Conservation (phyloP, 2,888 invertebrate species). For the Salpingus planirostris region DNA sequence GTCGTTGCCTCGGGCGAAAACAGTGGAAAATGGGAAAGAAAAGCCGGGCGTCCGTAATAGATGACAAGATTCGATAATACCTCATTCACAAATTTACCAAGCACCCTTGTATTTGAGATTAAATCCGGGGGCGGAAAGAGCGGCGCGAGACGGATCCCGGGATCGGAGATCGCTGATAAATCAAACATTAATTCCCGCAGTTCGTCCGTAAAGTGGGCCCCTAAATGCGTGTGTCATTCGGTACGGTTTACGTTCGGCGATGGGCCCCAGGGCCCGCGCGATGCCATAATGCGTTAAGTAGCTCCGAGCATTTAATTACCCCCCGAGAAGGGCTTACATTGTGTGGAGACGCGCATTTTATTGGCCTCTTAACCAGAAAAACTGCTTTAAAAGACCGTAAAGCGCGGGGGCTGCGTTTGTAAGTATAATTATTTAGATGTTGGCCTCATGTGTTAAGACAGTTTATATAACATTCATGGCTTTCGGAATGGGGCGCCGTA, state of each 20-base stretch:
- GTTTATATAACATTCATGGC: conserved; percentile 20
- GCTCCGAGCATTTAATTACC: conserved; percentile 12
- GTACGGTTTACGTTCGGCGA: too few relatives aligned
- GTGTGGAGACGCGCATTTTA: conserved; percentile 11
- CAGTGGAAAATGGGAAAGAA: conserved; percentile 3
- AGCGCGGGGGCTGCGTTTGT: conserved; percentile 10
- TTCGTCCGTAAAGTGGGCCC: too few relatives aligned
- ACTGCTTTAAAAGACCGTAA: conserved; percentile 11
- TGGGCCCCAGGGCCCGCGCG: too few relatives aligned
- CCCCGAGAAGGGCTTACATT: conserved; percentile 10
- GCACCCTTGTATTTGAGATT: too few relatives aligned
- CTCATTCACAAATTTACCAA: conserved; percentile 5
- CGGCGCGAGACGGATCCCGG: too few relatives aligned
- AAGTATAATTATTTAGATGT: conserved; percentile 21
- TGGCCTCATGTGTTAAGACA: conserved; percentile 19
- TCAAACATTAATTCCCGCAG: too few relatives aligned
- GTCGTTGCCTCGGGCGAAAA: conserved; percentile 3
- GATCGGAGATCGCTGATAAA: too few relatives aligned
- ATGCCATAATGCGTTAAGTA: conserved; percentile 10
- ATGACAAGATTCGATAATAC: conserved; percentile 9
- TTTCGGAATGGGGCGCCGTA: conserved; percentile 15
- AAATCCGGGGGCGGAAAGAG: too few relatives aligned
- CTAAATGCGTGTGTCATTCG: too few relatives aligned
- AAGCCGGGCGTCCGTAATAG: conserved; percentile 6
- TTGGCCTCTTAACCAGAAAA: conserved; percentile 13